Conservation (phyloP, 2,113 vertebrate species). For the Nicator chloris region DNA sequence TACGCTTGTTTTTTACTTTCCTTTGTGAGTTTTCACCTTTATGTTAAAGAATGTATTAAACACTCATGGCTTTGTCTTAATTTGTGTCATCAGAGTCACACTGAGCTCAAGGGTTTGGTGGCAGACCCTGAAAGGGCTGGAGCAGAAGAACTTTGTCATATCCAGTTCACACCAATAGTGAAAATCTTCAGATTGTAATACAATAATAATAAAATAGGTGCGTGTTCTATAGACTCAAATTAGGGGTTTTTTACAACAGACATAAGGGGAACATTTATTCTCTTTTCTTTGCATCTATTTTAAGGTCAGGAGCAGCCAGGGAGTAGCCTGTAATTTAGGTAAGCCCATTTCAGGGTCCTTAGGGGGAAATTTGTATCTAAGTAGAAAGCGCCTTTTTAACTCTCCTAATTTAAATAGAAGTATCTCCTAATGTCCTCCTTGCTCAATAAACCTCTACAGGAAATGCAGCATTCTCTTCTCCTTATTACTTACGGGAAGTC, state of each 20-base stretch:
- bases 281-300: background rate
- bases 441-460: constrained; percentile 16
- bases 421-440: constrained; percentile 3
- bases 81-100: background rate
- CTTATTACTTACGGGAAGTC: constrained; percentile 25
- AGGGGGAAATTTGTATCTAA: background rate
- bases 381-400: background rate
- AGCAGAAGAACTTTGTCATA: background rate
- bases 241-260: background rate
- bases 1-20: background rate
- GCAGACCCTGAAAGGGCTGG: background rate
- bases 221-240: background rate
- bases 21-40: background rate
- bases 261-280: background rate
- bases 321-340: background rate
- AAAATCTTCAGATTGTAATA: background rate
- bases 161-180: background rate
- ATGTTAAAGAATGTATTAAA: background rate
- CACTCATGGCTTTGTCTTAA: background rate
- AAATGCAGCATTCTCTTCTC: background rate
- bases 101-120: background rate
- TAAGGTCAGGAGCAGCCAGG: background rate
- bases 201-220: background rate
- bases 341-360: background rate
- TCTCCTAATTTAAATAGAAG: background rate